Conservation (phyloP, 2,797 vertebrate genomes). For the Sebastes aleutianus region DNA sequence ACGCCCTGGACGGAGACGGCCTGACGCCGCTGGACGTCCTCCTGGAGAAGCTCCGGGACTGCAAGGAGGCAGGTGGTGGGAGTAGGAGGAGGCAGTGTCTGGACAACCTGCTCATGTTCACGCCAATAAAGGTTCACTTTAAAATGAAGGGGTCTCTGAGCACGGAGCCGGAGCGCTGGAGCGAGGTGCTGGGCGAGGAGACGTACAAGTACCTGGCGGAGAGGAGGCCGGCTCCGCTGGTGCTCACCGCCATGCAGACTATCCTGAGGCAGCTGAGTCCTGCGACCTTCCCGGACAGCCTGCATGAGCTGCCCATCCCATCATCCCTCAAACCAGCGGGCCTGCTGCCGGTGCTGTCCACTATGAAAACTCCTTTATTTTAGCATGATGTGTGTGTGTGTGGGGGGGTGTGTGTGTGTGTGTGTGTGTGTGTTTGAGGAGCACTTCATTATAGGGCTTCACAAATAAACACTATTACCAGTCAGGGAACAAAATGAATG, state of each 20-base stretch:
- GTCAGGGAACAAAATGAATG: not conserved
- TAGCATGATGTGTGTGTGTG: not conserved
- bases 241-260: slow-evolving; percentile 86
- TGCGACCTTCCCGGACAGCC: slow-evolving; percentile 83
- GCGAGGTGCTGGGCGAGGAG: slow-evolving; percentile 82
- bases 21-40: slow-evolving; percentile 86
- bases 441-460: slow-evolving; percentile 13
- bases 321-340: no score
- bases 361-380: not conserved
- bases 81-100: slow-evolving; percentile 82
- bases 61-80: slow-evolving; percentile 63
- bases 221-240: slow-evolving; percentile 82
- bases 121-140: slow-evolving; percentile 78
- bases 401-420: not conserved
- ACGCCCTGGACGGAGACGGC: slow-evolving; percentile 82
- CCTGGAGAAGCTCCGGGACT: slow-evolving; percentile 85
- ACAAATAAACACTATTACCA: not conserved
- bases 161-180: slow-evolving; percentile 82
- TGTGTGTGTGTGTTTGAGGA: not conserved
- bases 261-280: slow-evolving; percentile 85
- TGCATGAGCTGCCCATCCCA: slow-evolving; percentile 83
- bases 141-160: slow-evolving; percentile 81
- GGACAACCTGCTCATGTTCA: slow-evolving; percentile 88
- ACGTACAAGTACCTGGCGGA: slow-evolving; percentile 84
- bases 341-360: not conserved